These are phyloP conservation scores for Gyps fulvus DNA, from an alignment of 2,113 vertebrate genomes.

Conservation along the genomic window DNA sequence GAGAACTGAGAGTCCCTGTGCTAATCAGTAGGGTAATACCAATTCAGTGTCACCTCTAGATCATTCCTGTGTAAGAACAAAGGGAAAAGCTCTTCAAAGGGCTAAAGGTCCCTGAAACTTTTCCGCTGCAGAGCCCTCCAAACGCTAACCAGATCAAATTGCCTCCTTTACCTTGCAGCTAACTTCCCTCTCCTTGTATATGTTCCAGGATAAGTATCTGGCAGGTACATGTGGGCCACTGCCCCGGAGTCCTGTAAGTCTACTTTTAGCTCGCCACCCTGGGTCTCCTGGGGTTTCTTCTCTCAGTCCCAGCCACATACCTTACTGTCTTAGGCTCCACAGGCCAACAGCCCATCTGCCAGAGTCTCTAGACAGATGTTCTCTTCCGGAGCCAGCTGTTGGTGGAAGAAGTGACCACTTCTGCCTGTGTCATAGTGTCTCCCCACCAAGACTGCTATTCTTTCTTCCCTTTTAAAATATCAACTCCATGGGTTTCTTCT, in stretches of 20 bases:
- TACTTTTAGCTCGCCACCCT: background rate
- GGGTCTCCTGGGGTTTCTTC: background rate
- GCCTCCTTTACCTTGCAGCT: background rate
- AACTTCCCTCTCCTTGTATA: background rate
- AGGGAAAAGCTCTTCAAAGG: background rate
- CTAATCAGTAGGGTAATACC: background rate
- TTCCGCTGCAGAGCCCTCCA: background rate
- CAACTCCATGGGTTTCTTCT: background rate
- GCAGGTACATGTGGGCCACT: no score
- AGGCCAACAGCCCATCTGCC: background rate
- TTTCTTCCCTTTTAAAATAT: background rate
- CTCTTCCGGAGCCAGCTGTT: background rate
- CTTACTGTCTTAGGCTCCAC: background rate
- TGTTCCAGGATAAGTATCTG: background rate
- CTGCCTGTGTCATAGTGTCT: background rate
- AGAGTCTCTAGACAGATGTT: background rate
- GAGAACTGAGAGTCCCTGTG: background rate
- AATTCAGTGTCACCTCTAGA: background rate
- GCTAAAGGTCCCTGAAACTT: background rate
- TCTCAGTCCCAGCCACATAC: background rate
- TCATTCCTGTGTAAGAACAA: background rate
- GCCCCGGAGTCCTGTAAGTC: background rate
- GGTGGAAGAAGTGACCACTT: background rate
- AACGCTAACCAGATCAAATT: background rate
- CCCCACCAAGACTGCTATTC: background rate